Percentiles rank a stretch among this genome's conserved stretches.
Conservation (phyloP, 2,113 vertebrate genomes). For the Caranx ignobilis region DNA sequence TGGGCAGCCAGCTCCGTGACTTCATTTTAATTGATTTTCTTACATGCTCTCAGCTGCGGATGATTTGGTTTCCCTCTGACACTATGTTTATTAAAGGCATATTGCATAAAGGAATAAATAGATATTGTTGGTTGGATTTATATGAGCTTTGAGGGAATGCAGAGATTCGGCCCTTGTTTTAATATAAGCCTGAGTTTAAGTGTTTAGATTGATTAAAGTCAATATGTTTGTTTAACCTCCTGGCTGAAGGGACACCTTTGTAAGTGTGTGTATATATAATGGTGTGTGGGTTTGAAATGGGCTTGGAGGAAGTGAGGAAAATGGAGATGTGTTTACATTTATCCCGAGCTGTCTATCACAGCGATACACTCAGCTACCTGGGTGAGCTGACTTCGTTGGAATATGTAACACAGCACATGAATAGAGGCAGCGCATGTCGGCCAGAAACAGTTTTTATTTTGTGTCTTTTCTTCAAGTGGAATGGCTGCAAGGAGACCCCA, state of each 20-base stretch:
- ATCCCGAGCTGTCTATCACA: conserved; percentile 51
- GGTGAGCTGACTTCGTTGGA: conserved; percentile 48
- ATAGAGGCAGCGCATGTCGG: conserved; percentile 33
- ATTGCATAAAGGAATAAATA: conserved; percentile 87
- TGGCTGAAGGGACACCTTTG: conserved; percentile 64
- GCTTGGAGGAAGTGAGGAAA: conserved; percentile 1
- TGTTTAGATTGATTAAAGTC: conserved; percentile 81
- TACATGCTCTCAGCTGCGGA: conserved; percentile 85
- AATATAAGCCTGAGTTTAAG: conserved; percentile 75
- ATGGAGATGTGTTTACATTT: conserved; percentile 25
- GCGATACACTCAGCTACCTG: conserved; percentile 27
- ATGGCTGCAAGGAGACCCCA: conserved; percentile 81
- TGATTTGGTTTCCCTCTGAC: conserved; percentile 93
- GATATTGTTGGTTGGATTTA: conserved; percentile 84
- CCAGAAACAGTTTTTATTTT: conserved; percentile 69
- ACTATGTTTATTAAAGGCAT: conserved; percentile 94
- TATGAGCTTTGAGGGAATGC: conserved; percentile 80
- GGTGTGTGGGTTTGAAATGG: neutral
- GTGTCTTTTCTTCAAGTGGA: conserved; percentile 73
- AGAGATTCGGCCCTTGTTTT: conserved; percentile 74
- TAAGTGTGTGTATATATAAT: neutral
- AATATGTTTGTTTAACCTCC: conserved; percentile 77
- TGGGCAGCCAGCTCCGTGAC: conserved; percentile 88
- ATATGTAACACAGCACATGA: conserved; percentile 41
- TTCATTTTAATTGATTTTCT: conserved; percentile 99